Percentiles rank a stretch among this genome's conserved stretches.
Evolutionary conservation across 2,888 invertebrate species (phyloP).

Genomic region (Drosophila neotestacea): DNA sequence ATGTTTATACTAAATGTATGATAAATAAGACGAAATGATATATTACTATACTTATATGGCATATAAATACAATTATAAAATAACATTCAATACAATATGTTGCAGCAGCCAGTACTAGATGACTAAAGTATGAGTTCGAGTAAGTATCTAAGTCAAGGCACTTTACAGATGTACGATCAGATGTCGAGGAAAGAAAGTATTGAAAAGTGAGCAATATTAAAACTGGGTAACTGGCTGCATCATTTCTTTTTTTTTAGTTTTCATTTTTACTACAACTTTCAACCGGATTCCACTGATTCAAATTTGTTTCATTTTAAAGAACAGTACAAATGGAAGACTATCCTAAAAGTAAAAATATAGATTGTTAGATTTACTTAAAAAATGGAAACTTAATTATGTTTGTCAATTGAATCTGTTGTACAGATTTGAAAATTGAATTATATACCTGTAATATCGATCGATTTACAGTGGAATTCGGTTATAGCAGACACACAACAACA

Average conservation of each 20-base stretch:
- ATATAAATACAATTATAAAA: constrained; percentile 22
- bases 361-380: too few species aligned
- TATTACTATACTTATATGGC: constrained; percentile 1
- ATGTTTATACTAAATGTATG: constrained; percentile 11
- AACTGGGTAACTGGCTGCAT: constrained; percentile 18
- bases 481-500: constrained; percentile 3
- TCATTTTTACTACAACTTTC: background rate
- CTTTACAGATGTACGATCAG: constrained; percentile 9
- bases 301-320: background rate
- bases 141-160: constrained; percentile 34
- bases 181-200: background rate
- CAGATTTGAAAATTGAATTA: too few species aligned
- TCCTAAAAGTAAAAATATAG: too few species aligned
- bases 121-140: background rate
- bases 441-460: background rate
- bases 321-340: background rate
- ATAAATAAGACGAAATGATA: constrained; percentile 29
- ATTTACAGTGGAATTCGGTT: constrained; percentile 17
- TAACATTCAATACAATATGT: background rate
- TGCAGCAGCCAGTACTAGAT: constrained; percentile 21
- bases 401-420: too few species aligned
- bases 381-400: too few species aligned
- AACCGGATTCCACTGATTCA: constrained; percentile 24
- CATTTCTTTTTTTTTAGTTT: background rate
- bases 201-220: constrained; percentile 3